Evolutionary conservation across 2,113 vertebrate genomes (phyloP), one percentile per base, ranked within the genome.

Genomic region (Pelecanoides urinatrix): DNA sequence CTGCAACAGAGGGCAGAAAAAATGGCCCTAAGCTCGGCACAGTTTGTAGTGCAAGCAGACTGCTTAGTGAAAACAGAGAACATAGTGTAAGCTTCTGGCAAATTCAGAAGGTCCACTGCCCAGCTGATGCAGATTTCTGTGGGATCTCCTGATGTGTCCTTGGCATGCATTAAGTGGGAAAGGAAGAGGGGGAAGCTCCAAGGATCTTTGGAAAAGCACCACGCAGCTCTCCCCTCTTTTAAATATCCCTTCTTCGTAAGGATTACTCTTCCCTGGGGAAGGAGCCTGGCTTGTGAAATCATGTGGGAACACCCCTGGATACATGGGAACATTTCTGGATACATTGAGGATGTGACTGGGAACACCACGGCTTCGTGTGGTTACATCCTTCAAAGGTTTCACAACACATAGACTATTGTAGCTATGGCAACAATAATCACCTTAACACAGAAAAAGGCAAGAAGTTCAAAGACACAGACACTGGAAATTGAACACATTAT

Each of bases 381-480:
- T 44, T 83, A 25, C 2, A 1, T 53, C 55, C 45, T 65, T 86
- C 67, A 83, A 27, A 80, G 34, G 11, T 73, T 76, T 78, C 52
- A 50, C 15, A 89, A 17, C 1, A 7, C 7, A 7, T 26, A 5
- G 34, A 40, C 36, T 70, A 11, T 49, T 19, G 80, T 85, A 96
- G 26, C 90, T 79, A 68, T 81, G 44, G 63, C 73, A 89, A 94
- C 40, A 70, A 50, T 67, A 81, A 90, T 61, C 70, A 55, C 47
- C 52, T 81, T 78, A 92, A n/a, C 30, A 61, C 22, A 67, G 52
- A 72, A 56, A 55, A 21, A 21, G 26, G 26, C 16, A 93, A 68
- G 44, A 52, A 82, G 77, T 87, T 91, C 38, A 84, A 74, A 93
- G 47, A 66, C 77, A 55, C 17, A 72, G 26, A 7, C 77, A 25